Base-by-base conservation (phyloP, 2,888 invertebrate species). In the Galeruca laticollis region DNA sequence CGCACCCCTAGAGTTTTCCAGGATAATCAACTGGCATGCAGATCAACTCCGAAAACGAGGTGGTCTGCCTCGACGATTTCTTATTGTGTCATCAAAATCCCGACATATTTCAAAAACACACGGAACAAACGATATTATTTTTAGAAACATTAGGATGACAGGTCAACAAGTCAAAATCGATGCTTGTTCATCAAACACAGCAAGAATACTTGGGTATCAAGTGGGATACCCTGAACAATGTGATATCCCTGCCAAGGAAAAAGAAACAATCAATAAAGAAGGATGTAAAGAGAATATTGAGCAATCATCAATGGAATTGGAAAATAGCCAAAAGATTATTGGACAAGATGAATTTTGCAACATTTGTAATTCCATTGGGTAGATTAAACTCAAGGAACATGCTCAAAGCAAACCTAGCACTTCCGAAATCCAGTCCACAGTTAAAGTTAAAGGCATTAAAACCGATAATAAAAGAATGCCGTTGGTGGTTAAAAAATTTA, bases 31-130 rank as follows among this genome's bases (percentile, higher is more conserved):
- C 66, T 79, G 78, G 77, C 20, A 77, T 6, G 78, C 77, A 15
- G 51, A 63, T 21, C 18, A 47, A 1, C 69, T 79, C 1, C 49
- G 78, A 47, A 3, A 52, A n/a, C 61, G 21, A 61, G 74, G 47
- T 80, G 15, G 79, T 80, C 0, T 81, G 78, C 49, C 66, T 79
- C 2, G 77, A 80, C 78, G 78, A 80, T 57, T 71, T 64, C 21
- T 35, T 70, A 10, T 26, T 74, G 6, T 69, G 67, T 26, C 57
- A 70, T 47, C 70, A 74, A 56, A 37, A 66, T n/a, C n/a, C 35
- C 10, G 10, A 37, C 10, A 37, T 37, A 11, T 3, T 37, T 37
- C 13, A 37, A 37, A 37, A 10, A 11, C 11, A 37, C 2, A 11
- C 10, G 11, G 13, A 10, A 11, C 35, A 37, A 11, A 11, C 35